These are phyloP conservation scores for Sturmia bella DNA, from an alignment of 2,888 invertebrate genomes.

Conservation along the genomic window DNA sequence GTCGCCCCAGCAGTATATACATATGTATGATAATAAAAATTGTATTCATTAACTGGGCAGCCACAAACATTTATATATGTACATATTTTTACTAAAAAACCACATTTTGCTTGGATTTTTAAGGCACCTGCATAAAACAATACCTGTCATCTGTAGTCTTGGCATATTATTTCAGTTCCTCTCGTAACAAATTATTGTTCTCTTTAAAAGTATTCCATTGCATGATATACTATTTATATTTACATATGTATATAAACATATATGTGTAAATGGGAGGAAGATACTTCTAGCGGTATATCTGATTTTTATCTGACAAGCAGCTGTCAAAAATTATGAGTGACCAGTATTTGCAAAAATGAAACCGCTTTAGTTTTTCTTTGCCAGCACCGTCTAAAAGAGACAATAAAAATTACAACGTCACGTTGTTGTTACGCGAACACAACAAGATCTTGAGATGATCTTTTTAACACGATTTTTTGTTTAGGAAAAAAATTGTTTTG, in stretches of 20 bases:
- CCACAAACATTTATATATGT: background rate
- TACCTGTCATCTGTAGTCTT: slow-evolving; percentile 59
- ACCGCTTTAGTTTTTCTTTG: slow-evolving; percentile 15
- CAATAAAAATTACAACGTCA: slow-evolving; percentile 36
- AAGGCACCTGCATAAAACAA: slow-evolving; percentile 22
- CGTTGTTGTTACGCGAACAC: slow-evolving; percentile 3
- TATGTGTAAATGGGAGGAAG: slow-evolving; percentile 20
- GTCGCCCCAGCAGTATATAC: too few species aligned
- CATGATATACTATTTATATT: background rate
- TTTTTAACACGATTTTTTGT: slow-evolving; percentile 27
- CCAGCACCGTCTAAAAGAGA: slow-evolving; percentile 9
- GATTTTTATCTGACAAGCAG: slow-evolving; percentile 54
- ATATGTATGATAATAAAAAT: too few species aligned
- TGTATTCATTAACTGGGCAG: background rate
- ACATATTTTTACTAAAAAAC: background rate
- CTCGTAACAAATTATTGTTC: slow-evolving; percentile 24
- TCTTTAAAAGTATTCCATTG: background rate
- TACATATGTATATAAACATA: too few species aligned
- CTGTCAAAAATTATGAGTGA: slow-evolving; percentile 62
- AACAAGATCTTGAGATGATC: slow-evolving; percentile 39
- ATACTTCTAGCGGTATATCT: slow-evolving; percentile 28
- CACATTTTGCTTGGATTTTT: background rate
- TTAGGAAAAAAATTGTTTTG: slow-evolving; percentile 10
- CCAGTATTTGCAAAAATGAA: slow-evolving; percentile 47
- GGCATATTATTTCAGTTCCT: slow-evolving; percentile 19